These are phyloP conservation scores for Nyctereutes procyonoides DNA, from an alignment of 2,113 vertebrate species.

Conservation along the genomic window DNA sequence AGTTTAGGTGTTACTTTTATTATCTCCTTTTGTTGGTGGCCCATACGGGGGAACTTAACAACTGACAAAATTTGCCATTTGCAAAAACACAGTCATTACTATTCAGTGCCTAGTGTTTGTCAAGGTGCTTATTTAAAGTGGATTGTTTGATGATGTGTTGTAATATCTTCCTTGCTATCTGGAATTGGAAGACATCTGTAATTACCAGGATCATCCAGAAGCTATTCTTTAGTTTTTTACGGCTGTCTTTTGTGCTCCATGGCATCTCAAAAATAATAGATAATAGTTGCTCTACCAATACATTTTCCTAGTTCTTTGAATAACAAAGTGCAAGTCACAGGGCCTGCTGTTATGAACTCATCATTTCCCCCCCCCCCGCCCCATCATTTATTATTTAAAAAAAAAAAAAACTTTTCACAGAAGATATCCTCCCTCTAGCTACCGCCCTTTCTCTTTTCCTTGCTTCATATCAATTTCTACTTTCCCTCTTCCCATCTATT, in stretches of 20 bases:
- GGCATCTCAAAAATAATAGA: slow-evolving; percentile 68
- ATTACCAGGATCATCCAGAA: slow-evolving; percentile 63
- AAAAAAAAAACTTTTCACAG: neutral
- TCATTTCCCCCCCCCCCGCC: neutral
- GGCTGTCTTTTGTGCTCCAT: slow-evolving; percentile 63
- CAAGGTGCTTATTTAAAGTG: slow-evolving; percentile 63
- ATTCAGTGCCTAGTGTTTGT: slow-evolving; percentile 21
- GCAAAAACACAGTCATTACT: slow-evolving; percentile 29
- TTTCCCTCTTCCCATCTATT: neutral
- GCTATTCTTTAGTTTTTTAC: slow-evolving; percentile 56
- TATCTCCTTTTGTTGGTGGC: neutral
- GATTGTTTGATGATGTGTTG: slow-evolving; percentile 62
- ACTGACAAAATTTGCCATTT: slow-evolving; percentile 41
- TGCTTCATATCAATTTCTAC: neutral
- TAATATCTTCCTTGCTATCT: slow-evolving; percentile 52
- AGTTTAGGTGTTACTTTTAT: slow-evolving; percentile 18
- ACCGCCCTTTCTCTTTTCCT: neutral
- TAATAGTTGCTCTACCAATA: slow-evolving; percentile 58
- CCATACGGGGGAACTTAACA: slow-evolving; percentile 31
- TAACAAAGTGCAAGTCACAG: slow-evolving; percentile 58
- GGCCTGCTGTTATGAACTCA: slow-evolving; percentile 45
- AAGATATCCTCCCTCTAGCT: neutral
- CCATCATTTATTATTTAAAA: neutral
- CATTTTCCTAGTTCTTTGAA: slow-evolving; percentile 69
- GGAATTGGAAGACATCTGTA: slow-evolving; percentile 57